Base-by-base conservation (phyloP, 2,888 invertebrate species). In the Drosophila formosana region DNA sequence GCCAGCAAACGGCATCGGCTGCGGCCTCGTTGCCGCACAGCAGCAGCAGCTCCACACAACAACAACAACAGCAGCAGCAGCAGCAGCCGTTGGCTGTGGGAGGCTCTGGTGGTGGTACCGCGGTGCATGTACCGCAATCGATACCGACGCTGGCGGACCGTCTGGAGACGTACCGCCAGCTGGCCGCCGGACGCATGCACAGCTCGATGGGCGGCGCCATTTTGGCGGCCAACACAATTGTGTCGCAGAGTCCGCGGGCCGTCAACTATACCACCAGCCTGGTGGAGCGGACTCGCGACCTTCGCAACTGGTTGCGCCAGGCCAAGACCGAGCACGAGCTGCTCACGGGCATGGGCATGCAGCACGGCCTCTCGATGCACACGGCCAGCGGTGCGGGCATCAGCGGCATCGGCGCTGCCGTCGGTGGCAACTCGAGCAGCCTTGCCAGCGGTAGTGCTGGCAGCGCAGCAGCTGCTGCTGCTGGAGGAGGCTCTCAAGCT, bases 241-340 rank as follows among this genome's bases (percentile, higher is more conserved):
- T 92, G 3, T 92, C 92, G 3, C 92, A 92, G 73, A 91, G 90
- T 71, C 90, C 92, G 2, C 80, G 92, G 3, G 92, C 92, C 8
- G 93, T 94, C 28, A 94, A 94, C 56, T 94, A 94, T 25, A 94
- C 95, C 2, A 94, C 95, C 6, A 95, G 94, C 60, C 89, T 95
- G 58, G 95, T 95, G 51, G 95, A 95, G 83, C 93, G 95, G 37
- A 95, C 95, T 1, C 93, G 94, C 61, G 95, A 95, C 80, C 91
- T 95, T 66, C 93, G 95, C 69, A 95, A 95, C 82, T 95, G 95
- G 95, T 89, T 95, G 66, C 93, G 94, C 13, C 95, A 95, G 77
- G 92, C 92, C 0, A 92, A 92, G 80, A 92, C 90, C 46, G 92
- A 92, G 89, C 92, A 92, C 51, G 92, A 92, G 26, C 75, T 92